Percentiles rank a stretch among this genome's conserved stretches.
Evolutionary conservation across 1,140 invertebrate genomes (phyloP).

Genomic region (Papilio glaucus): DNA sequence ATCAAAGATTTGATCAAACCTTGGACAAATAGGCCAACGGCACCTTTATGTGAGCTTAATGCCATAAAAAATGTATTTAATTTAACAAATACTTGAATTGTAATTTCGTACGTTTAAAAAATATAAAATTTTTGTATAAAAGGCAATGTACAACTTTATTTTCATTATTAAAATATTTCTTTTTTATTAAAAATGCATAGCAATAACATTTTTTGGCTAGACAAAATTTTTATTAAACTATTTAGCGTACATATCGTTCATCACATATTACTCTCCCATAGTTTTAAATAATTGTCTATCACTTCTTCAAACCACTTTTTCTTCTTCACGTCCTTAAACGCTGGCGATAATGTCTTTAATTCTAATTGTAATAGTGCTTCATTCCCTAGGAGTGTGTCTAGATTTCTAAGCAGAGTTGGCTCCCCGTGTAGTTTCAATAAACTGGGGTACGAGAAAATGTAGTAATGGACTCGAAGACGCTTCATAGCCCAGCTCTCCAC

Average conservation of each 20-base stretch:
- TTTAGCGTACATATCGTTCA: constrained; percentile 37
- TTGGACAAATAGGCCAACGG: no score
- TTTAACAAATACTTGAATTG: not conserved
- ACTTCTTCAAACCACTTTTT: constrained; percentile 93
- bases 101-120: not conserved
- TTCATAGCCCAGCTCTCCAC: constrained; percentile 90
- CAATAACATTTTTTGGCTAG: not conserved
- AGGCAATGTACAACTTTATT: no score
- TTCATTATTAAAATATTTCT: not conserved
- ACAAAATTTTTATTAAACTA: constrained; percentile 10
- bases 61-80: no score
- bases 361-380: constrained; percentile 92
- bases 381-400: constrained; percentile 90
- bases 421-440: constrained; percentile 92
- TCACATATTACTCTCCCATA: constrained; percentile 94
- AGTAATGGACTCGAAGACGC: constrained; percentile 89
- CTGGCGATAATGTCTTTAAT: constrained; percentile 89
- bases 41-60: no score
- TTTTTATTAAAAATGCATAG: not conserved
- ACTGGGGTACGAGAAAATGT: constrained; percentile 91
- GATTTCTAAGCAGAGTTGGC: constrained; percentile 86
- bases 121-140: not conserved
- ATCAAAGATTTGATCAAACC: not conserved
- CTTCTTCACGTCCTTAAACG: constrained; percentile 89
- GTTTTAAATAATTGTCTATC: constrained; percentile 93